These are phyloP conservation scores for Tragelaphus imberbis DNA, from an alignment of 2,113 vertebrate species.

Conservation along the genomic window DNA sequence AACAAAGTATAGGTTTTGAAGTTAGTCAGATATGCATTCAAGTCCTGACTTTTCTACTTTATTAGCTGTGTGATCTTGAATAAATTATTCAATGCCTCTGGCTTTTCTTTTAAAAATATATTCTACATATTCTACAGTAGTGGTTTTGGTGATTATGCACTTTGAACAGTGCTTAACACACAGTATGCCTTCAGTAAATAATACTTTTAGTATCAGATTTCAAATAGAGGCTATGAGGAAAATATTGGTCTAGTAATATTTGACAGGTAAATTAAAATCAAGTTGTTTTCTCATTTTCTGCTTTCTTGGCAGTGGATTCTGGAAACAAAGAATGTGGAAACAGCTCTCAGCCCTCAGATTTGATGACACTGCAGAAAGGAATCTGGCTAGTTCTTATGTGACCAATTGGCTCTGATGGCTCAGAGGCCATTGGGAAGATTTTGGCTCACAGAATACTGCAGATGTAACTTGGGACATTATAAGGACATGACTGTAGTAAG, in stretches of 20 bases:
- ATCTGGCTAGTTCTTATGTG: neutral
- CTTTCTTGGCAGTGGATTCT: conserved; percentile 49
- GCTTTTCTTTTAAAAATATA: neutral
- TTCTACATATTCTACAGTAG: neutral
- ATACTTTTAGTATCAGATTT: neutral
- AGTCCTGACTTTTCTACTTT: neutral
- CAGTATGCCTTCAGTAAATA: conserved; percentile 5
- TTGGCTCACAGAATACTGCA: neutral
- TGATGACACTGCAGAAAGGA: neutral
- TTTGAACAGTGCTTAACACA: neutral
- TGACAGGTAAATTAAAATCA: conserved; percentile 32
- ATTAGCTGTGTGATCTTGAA: neutral
- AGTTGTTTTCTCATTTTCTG: conserved; percentile 13
- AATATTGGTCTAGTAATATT: neutral
- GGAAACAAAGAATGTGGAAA: neutral
- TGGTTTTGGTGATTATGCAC: neutral
- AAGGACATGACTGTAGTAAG: conserved; percentile 21
- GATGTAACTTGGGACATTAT: neutral
- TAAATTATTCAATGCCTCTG: neutral
- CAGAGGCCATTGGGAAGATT: neutral
- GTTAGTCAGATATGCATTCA: neutral
- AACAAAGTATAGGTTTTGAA: neutral
- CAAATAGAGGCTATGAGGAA: conserved; percentile 9
- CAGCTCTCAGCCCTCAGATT: neutral
- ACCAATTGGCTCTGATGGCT: neutral